These are phyloP conservation scores for Argyrosomus japonicus DNA, from an alignment of 2,113 vertebrate genomes.

Conservation along the genomic window DNA sequence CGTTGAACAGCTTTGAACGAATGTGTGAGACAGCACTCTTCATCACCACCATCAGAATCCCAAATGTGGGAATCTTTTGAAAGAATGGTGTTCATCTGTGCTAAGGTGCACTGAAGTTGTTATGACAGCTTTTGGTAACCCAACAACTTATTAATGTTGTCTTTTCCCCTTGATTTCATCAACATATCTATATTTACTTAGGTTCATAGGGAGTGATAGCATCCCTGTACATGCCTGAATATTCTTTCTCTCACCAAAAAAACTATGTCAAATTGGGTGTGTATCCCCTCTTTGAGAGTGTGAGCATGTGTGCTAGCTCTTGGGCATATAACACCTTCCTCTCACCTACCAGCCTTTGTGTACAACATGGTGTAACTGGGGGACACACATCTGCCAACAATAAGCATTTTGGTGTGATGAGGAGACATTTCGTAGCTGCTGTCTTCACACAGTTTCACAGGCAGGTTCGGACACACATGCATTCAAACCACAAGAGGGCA, in stretches of 20 bases:
- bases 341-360: background rate
- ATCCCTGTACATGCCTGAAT: background rate
- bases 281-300: background rate
- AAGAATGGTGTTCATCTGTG: no score
- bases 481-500: conserved; percentile 25
- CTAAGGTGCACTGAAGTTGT: no score
- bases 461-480: conserved; percentile 25
- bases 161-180: no score
- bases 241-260: background rate
- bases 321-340: background rate
- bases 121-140: background rate
- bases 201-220: background rate
- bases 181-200: background rate
- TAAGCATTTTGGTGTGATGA: background rate
- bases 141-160: no score
- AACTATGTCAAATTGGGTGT: background rate
- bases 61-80: no score
- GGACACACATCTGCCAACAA: background rate
- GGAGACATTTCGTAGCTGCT: conserved; percentile 17
- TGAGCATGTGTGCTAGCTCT: background rate
- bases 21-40: background rate
- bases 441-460: conserved; percentile 19
- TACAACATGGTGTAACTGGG: background rate
- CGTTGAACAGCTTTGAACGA: background rate
- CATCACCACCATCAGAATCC: no score